Conservation (phyloP, 2,888 invertebrate genomes). For the Brachylomia viminalis region DNA sequence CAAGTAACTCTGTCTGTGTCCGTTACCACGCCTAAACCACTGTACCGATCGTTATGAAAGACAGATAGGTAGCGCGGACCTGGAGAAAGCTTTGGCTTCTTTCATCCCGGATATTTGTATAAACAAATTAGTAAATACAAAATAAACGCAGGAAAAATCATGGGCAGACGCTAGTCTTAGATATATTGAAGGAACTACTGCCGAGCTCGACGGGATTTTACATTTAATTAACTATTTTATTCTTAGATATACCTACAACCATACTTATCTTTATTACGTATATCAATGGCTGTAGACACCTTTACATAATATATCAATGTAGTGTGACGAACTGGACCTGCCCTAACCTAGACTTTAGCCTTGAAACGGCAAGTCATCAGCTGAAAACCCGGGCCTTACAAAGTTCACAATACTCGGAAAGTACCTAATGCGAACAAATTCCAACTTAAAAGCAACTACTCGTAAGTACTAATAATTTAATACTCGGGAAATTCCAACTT, state of each 20-base stretch:
- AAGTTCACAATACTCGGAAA: background rate
- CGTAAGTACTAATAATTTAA: constrained; percentile 1
- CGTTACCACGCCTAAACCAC: background rate
- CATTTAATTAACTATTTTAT: background rate
- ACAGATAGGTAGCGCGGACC: background rate
- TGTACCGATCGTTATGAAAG: background rate
- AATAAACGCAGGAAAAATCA: too few species aligned
- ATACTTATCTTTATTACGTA: background rate
- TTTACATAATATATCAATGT: background rate
- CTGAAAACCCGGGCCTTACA: background rate
- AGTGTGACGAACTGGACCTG: background rate
- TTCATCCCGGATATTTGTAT: background rate
- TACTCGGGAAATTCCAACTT: constrained; percentile 30
- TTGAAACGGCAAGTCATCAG: background rate
- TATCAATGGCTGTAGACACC: background rate
- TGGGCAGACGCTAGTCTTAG: too few species aligned
- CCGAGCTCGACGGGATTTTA: background rate
- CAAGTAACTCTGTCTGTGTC: background rate
- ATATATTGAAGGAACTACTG: background rate
- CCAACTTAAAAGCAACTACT: background rate
- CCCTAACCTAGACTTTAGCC: background rate
- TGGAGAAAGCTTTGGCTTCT: background rate
- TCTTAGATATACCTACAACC: background rate
- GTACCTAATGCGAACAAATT: background rate
- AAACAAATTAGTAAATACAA: too few species aligned